phyloP scores from a whole-genome alignment of 2,888 invertebrate species.

The Drosophila dives region DNA sequence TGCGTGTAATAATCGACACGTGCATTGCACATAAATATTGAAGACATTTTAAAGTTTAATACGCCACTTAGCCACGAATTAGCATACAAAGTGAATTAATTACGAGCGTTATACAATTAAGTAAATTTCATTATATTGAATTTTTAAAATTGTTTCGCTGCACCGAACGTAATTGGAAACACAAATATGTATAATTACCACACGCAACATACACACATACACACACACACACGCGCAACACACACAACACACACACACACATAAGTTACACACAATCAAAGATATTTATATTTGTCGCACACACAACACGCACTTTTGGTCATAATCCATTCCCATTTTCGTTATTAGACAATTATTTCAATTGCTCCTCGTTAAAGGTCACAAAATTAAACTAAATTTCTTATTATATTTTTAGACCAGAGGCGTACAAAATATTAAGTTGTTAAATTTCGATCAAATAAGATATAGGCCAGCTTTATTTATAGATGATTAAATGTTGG shows the following conservation, averaged over 20 bases:
- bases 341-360: slow-evolving; percentile 6
- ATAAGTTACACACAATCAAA: slow-evolving; percentile 16
- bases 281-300: slow-evolving; percentile 16
- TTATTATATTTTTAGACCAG: not conserved
- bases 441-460: not conserved
- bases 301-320: slow-evolving; percentile 43
- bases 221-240: slow-evolving; percentile 14
- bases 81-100: slow-evolving; percentile 82
- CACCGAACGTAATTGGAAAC: slow-evolving; percentile 75
- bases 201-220: slow-evolving; percentile 15
- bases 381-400: not conserved
- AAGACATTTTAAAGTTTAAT: slow-evolving; percentile 80
- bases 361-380: slow-evolving; percentile 28
- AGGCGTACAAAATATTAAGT: not conserved
- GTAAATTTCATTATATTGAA: slow-evolving; percentile 82
- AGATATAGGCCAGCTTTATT: not conserved
- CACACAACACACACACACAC: not conserved
- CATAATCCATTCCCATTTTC: slow-evolving; percentile 10
- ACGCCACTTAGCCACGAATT: slow-evolving; percentile 79
- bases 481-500: not conserved
- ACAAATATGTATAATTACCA: slow-evolving; percentile 75
- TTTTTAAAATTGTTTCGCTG: slow-evolving; percentile 75
- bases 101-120: slow-evolving; percentile 82
- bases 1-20: slow-evolving; percentile 79
- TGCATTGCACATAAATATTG: slow-evolving; percentile 74